phyloP scores from a whole-genome alignment of 2,113 vertebrate species.

The Aldabrachelys gigantea region DNA sequence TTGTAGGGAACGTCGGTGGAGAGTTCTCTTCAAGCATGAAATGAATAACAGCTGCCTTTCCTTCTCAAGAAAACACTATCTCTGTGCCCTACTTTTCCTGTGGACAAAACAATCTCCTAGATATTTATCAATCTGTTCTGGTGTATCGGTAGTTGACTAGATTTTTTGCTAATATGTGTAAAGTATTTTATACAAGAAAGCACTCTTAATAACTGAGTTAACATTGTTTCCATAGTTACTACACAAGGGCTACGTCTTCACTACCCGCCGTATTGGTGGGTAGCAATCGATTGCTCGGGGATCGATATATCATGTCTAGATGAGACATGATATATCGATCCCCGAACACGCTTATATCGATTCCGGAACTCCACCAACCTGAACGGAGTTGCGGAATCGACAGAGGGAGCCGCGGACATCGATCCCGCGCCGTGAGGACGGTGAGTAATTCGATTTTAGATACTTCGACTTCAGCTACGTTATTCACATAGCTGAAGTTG shows the following conservation, averaged over 20 bases:
- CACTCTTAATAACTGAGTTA: neutral
- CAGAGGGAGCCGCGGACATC: no score
- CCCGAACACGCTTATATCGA: no score
- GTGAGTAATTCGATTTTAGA: no score
- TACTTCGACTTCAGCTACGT: no score
- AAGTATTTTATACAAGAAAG: constrained; percentile 44
- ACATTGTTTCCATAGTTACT: constrained; percentile 22
- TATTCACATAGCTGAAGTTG: no score
- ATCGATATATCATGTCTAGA: no score
- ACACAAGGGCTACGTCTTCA: neutral
- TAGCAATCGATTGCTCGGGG: no score
- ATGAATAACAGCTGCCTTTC: constrained; percentile 66
- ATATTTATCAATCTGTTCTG: constrained; percentile 65
- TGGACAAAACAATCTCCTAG: constrained; percentile 53
- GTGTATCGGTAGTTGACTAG: constrained; percentile 4
- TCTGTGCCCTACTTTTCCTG: constrained; percentile 20
- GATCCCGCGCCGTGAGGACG: no score
- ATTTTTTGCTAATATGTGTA: constrained; percentile 35
- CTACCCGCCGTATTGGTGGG: no score
- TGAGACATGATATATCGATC: no score
- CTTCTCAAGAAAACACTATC: constrained; percentile 63
- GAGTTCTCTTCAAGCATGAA: constrained; percentile 67
- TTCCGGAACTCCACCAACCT: no score
- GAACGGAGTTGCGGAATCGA: no score
- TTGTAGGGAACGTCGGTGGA: constrained; percentile 59